Evolutionary conservation across 2,113 vertebrate species (phyloP).

Genomic region (Embiotoca jacksoni): DNA sequence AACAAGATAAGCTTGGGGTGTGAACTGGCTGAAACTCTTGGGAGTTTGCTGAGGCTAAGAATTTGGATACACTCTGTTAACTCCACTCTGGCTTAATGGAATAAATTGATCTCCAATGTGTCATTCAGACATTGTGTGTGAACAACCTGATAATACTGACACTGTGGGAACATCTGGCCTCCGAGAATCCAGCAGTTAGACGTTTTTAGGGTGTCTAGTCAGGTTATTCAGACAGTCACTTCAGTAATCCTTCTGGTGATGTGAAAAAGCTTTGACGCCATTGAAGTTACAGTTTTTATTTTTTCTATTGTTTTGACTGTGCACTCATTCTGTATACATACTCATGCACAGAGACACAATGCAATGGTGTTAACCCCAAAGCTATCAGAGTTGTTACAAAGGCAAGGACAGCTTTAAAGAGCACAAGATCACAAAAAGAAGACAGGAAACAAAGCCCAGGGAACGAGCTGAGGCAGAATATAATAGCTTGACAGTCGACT

Average conservation of each 20-base stretch:
- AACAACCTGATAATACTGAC: constrained; percentile 20
- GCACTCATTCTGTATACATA: too few relatives aligned
- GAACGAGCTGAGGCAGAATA: too few relatives aligned
- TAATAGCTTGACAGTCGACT: too few relatives aligned
- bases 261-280: not conserved
- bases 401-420: too few relatives aligned
- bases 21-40: not conserved
- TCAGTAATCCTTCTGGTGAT: constrained; percentile 7
- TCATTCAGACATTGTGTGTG: constrained; percentile 58
- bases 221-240: not conserved
- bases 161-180: constrained; percentile 43
- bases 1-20: constrained; percentile 34
- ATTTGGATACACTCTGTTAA: constrained; percentile 52
- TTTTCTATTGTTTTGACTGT: too few relatives aligned
- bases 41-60: constrained; percentile 34
- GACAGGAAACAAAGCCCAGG: too few relatives aligned
- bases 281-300: not conserved
- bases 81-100: constrained; percentile 58
- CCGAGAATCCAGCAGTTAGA: constrained; percentile 33
- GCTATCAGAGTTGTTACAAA: too few relatives aligned
- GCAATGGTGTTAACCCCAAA: too few relatives aligned
- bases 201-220: not conserved
- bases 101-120: constrained; percentile 66
- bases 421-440: too few relatives aligned
- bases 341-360: not conserved